Base-by-base conservation (phyloP, 2,113 vertebrate genomes). In the Apodemus speciosus region DNA sequence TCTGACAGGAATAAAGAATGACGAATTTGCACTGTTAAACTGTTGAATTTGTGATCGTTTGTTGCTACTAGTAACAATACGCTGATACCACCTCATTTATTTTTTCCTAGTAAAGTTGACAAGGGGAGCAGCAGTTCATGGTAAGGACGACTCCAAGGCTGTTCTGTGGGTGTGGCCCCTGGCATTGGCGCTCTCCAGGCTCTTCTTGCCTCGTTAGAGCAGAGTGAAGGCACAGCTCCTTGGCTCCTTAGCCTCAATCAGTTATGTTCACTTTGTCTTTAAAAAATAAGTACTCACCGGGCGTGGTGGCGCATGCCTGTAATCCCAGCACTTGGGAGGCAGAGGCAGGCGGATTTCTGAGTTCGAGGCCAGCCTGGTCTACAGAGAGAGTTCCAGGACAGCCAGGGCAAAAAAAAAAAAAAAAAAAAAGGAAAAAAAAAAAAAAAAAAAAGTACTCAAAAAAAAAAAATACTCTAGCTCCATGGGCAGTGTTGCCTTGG, bases 31-130 rank as follows among this genome's bases (percentile, higher is more conserved):
- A 77, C 75, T 76, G 25, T 76, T 90, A 76, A 76, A 95, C 53
- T 91, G 32, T 87, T 90, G 86, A 73, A 43, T 89, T 84, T 89
- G 80, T 91, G n/a, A 77, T 64, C 32, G 66, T 69, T 93, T 93
- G 64, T 89, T 90, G 2, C 18, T 80, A 25, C 35, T n/a, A 68
- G 76, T 38, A 79, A 81, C 73, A 80, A 77, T 86, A 40, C 11
- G 69, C 11, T 46, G 35, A 62, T 11, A 80, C 27, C 16, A 46
- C 18, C 66, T 89, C 5, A 1, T 21, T 91, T 58, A 51, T 80
- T 93, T 93, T 38, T 83, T 11, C 58, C 15, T 84, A n/a, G 30
- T 90, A 83, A 84, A 95, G 25, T 10, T 89, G 68, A 77, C 56
- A 85, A 62, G 92, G 79, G 38, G 23, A 85, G 35, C 51, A 64